Evolutionary conservation across 2,797 vertebrate species (phyloP), one percentile per base, ranked within the genome.

Genomic region (Anguilla obscura): DNA sequence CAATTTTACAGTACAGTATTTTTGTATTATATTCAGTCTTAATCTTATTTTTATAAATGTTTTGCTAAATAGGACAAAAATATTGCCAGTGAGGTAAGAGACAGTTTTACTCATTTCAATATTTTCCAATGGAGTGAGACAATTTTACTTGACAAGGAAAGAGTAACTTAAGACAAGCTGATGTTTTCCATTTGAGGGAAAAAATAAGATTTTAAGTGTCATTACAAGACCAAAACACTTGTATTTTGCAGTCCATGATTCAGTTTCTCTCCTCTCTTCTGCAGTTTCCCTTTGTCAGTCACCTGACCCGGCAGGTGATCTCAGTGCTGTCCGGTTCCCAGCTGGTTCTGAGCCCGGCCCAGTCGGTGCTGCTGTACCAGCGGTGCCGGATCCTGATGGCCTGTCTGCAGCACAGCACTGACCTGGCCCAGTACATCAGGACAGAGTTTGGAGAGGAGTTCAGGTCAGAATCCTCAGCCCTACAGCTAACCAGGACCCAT

Each of bases 361-460:
- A 95, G 89, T 92, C 94, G 0, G 95, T 97, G 14, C 93, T 97
- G 85, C 84, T 97, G 83, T 96, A 95, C 93, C 96, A 97, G 93
- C 96, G 95, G 80, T 95, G 96, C 90, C 93, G 90, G 88, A 92
- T 97, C 89, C 94, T 97, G 90, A 93, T 95, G 91, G 94, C 92
- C 91, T 96, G 95, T 88, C 93, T 97, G 89, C 95, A 95, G 91
- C 76, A 96, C 90, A 94, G 91, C 94, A 89, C 24, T 88, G 89
- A 79, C 9, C 92, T 97, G 85, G 93, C 92, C 8, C 92, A 94
- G 54, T 92, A 95, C 87, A 95, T 97, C 9, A 93, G 90, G 1
- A 93, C 91, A 0, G 87, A 95, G 88, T 93, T 95, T 91, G 92
- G 90, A 18, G 96, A 97, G 88, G 96, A 97, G 92, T 97, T 97